Base-by-base conservation (phyloP, 1,140 invertebrate species). In the Eumaeus atala region DNA sequence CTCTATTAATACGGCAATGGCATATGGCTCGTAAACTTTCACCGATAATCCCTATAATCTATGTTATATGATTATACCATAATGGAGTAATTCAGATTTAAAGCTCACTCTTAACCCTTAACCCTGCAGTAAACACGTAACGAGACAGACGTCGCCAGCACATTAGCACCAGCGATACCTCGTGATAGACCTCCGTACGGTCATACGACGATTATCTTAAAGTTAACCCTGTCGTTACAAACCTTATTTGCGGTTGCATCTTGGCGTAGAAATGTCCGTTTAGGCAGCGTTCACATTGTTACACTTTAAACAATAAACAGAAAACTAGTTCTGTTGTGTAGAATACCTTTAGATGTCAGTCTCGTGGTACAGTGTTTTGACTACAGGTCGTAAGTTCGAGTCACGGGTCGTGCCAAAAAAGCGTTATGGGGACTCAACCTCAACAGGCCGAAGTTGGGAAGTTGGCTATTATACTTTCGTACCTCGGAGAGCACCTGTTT, bases 141-240 rank as follows among this genome's bases (percentile, higher is more conserved):
- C 9, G 35, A 5, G 9, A 9, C 8, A 9, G 35, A 28, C 35
- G 35, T 51, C 58, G 74, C 68, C 66, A 74, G 58, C 62, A 69
- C 74, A 77, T 80, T 81, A 79, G 71, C 62, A 64, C 62, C 59
- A 62, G 72, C 71, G 71, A 74, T 64, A 79, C 65, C 57, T 33
- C 18, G 51, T 44, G 51, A 53, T 58, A 55, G 61, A 54, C 64
- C 66, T 52, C 11, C 62, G 62, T 69, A 72, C 71, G 69, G 63
- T 61, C 66, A 56, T 59, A 69, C 63, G 57, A 56, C 73, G 72
- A 84, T 84, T 81, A 81, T 79, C 77, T 84, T 74, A 74, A 74
- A 83, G 66, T 76, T 81, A 81, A 81, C 77, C 72, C 70, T 62
- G 68, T 72, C 72, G 77, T 79, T 75, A 74, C 70, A 62, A 66